Conservation (phyloP, 2,113 vertebrate genomes). For the Nerophis ophidion region DNA sequence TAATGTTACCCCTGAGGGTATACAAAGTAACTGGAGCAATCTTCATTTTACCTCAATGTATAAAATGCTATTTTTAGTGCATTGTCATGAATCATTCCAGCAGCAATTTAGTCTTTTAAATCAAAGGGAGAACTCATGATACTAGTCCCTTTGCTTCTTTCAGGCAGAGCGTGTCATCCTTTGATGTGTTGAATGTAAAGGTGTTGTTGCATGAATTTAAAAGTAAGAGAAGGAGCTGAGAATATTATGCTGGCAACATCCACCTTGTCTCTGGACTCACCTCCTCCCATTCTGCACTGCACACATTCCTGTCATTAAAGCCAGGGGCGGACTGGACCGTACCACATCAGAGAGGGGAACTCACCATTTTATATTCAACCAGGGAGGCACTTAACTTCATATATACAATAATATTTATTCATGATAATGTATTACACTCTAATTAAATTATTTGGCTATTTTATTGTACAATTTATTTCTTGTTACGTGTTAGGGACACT, state of each 20-base stretch:
- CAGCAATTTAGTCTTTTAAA: conserved; percentile 3
- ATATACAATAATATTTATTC: background rate
- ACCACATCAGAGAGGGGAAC: conserved; percentile 29
- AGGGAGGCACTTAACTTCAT: background rate
- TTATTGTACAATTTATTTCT: background rate
- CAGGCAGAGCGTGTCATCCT: background rate
- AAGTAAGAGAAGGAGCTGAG: conserved; percentile 4
- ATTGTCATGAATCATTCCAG: conserved; percentile 9
- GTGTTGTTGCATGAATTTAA: background rate
- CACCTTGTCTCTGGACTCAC: conserved; percentile 40
- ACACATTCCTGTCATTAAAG: conserved; percentile 64
- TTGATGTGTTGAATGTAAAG: background rate
- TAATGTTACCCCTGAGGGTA: conserved; percentile 19
- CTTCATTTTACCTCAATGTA: conserved; percentile 36
- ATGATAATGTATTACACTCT: background rate
- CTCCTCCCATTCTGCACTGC: conserved; percentile 53
- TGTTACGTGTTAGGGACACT: background rate
- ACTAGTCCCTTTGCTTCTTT: conserved; percentile 3
- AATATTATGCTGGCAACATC: conserved; percentile 28
- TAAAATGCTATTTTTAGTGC: conserved; percentile 27
- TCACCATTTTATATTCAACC: background rate
- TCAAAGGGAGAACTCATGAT: background rate
- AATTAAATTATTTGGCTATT: background rate
- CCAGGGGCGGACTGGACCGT: conserved; percentile 48
- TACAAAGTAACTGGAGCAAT: conserved; percentile 41